Conservation (phyloP, 2,888 invertebrate species). For the Tortricodes alternella region DNA sequence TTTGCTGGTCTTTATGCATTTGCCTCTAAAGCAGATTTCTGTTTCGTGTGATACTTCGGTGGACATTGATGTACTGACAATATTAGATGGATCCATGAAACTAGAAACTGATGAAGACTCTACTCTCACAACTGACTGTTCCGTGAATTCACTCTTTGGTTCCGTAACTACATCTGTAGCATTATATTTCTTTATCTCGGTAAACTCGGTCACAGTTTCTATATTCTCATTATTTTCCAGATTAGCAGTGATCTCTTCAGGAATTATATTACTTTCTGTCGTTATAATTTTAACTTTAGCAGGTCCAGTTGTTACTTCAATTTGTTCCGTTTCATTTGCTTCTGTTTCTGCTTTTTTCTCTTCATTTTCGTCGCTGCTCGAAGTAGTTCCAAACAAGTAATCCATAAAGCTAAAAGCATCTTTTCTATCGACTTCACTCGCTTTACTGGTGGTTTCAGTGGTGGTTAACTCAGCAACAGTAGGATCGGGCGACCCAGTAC, state of each 20-base stretch:
- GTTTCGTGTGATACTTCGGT: constrained; percentile 93
- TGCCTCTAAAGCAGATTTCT: constrained; percentile 93
- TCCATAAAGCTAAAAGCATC: constrained; percentile 71
- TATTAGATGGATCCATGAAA: constrained; percentile 78
- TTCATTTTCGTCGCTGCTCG: constrained; percentile 49
- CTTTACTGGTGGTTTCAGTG: constrained; percentile 55
- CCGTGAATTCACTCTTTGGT: constrained; percentile 39
- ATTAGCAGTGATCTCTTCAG: constrained; percentile 68
- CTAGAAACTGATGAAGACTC: constrained; percentile 64
- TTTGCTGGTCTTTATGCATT: constrained; percentile 88
- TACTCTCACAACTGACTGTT: constrained; percentile 39
- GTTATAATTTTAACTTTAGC: constrained; percentile 53
- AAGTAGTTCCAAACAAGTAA: constrained; percentile 68
- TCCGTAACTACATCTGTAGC: constrained; percentile 36
- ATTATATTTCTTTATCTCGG: constrained; percentile 37
- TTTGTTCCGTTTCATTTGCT: constrained; percentile 42
- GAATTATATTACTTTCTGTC: constrained; percentile 65
- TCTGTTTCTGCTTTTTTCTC: constrained; percentile 35
- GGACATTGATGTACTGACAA: constrained; percentile 89
- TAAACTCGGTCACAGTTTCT: constrained; percentile 35
- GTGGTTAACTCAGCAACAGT: constrained; percentile 58
- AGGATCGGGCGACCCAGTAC: constrained; percentile 65
- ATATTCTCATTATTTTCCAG: constrained; percentile 39
- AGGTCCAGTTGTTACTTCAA: constrained; percentile 50
- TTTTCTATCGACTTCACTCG: constrained; percentile 50